Conservation (phyloP, 2,797 vertebrate species). For the Cossypha caffra region DNA sequence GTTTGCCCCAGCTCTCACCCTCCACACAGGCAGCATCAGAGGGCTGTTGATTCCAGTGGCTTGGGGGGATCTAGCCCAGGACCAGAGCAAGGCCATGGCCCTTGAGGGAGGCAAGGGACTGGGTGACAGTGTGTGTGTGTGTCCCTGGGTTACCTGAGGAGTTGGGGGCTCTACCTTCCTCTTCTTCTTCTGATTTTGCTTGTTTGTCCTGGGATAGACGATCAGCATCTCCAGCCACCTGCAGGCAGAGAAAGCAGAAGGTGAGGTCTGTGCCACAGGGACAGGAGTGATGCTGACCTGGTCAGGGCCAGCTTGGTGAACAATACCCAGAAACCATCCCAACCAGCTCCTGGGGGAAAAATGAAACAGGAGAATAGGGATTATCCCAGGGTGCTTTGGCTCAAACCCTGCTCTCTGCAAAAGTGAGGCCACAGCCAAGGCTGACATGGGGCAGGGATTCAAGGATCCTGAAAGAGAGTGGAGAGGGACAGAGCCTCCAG, state of each 20-base stretch:
- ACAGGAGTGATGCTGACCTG: not conserved
- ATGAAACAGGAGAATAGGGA: not conserved
- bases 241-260: not conserved
- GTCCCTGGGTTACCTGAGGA: conserved; percentile 84
- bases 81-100: not conserved
- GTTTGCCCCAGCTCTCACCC: not conserved
- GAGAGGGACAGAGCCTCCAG: not conserved
- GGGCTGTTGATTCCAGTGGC: fast-evolving
- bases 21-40: not conserved
- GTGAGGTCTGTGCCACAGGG: not conserved
- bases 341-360: not conserved
- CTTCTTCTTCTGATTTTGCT: conserved; percentile 99
- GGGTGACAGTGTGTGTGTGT: too few relatives aligned
- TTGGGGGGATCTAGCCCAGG: not conserved
- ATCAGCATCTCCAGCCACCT: conserved; percentile 97
- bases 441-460: not conserved
- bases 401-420: not conserved
- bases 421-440: not conserved
- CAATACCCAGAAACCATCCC: not conserved
- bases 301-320: not conserved
- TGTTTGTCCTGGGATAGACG: conserved; percentile 95
- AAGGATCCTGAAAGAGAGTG: not conserved
- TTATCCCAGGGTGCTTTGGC: not conserved
- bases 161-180: conserved; percentile 95
- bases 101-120: not conserved